phyloP scores from a whole-genome alignment of 2,797 vertebrate species.

The Potorous gilbertii region DNA sequence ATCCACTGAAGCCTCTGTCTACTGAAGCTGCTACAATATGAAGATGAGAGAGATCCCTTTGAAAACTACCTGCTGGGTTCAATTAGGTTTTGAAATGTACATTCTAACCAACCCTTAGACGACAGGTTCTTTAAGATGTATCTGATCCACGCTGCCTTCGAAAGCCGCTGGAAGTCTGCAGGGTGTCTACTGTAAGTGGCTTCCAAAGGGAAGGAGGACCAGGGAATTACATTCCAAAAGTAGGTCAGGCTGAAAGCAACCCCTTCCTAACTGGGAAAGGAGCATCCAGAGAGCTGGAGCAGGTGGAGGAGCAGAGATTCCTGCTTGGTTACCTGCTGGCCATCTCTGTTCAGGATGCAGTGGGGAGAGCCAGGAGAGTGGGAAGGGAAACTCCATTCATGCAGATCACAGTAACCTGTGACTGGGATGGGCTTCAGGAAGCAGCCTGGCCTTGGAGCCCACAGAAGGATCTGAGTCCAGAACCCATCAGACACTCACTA shows the following conservation, averaged over 20 bases:
- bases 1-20: too few species aligned
- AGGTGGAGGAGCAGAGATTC: not conserved
- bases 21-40: too few species aligned
- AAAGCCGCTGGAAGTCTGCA: conserved; percentile 11
- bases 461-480: not conserved
- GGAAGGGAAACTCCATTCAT: not conserved
- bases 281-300: not conserved
- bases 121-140: conserved; percentile 18
- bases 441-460: too few species aligned
- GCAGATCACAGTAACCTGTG: not conserved
- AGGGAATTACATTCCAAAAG: conserved; percentile 1
- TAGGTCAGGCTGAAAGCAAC: conserved; percentile 6
- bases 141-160: conserved; percentile 7
- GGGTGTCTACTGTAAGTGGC: conserved; percentile 6
- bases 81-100: too few species aligned
- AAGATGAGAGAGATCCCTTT: too few species aligned
- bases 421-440: not conserved
- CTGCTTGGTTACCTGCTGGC: not conserved
- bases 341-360: too few species aligned
- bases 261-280: not conserved
- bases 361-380: fast-evolving
- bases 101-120: not conserved
- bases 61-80: too few species aligned
- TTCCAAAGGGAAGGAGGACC: conserved; percentile 8
- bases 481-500: too few species aligned